Evolutionary conservation across 2,888 invertebrate genomes (phyloP).

Genomic region (Notocelia uddmanniana): DNA sequence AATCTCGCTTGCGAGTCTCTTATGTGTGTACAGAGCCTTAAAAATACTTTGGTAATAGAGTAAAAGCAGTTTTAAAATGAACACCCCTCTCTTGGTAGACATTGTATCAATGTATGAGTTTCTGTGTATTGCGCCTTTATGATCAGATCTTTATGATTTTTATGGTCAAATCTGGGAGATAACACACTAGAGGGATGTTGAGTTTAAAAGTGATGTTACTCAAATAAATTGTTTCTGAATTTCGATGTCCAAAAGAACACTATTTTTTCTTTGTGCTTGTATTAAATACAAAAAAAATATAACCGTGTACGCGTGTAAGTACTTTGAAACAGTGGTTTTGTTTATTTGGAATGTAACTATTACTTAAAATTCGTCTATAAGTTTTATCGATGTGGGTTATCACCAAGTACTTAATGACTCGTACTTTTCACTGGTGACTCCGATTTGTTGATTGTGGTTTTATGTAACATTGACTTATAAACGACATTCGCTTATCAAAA

Average conservation of each 20-base stretch:
- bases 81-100: too few relatives aligned
- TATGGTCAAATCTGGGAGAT: too few relatives aligned
- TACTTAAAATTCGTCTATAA: constrained; percentile 23
- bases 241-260: too few relatives aligned
- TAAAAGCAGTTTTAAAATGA: too few relatives aligned
- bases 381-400: background rate
- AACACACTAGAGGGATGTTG: background rate
- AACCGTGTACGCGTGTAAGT: too few relatives aligned
- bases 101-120: background rate
- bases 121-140: too few relatives aligned
- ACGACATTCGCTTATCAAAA: constrained; percentile 12
- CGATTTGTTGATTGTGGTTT: background rate
- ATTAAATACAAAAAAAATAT: too few relatives aligned
- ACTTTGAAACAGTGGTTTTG: background rate
- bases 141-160: too few relatives aligned
- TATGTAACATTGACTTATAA: background rate
- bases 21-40: too few relatives aligned
- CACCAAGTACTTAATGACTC: background rate
- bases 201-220: background rate
- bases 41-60: background rate
- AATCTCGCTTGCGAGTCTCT: too few relatives aligned
- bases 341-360: constrained; percentile 21
- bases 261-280: too few relatives aligned
- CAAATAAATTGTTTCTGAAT: too few relatives aligned
- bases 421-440: background rate